phyloP scores from a whole-genome alignment of 2,113 vertebrate species.

The Zosterops hypoxanthus region DNA sequence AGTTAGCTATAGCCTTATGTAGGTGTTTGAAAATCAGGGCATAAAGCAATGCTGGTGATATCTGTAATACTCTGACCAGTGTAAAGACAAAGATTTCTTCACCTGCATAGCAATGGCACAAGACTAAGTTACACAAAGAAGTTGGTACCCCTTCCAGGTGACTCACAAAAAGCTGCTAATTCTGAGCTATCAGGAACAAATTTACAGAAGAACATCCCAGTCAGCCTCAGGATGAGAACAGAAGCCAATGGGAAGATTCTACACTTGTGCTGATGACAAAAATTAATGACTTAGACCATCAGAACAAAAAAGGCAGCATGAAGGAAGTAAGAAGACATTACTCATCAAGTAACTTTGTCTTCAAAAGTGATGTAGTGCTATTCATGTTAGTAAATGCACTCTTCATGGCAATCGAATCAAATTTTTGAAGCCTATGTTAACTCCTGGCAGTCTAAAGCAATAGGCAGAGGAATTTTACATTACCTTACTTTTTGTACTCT shows the following conservation, averaged over 20 bases:
- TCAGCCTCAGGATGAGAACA: neutral
- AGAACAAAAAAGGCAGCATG: neutral
- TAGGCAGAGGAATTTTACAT: neutral
- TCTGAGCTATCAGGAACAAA: neutral
- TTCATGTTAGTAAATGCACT: neutral
- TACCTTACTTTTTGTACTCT: neutral
- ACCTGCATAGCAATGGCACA: neutral
- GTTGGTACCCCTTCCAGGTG: neutral
- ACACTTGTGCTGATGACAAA: neutral
- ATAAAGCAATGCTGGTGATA: neutral
- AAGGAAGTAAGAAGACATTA: neutral
- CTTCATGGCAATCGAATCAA: neutral
- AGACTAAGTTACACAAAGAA: neutral
- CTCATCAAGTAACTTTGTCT: neutral
- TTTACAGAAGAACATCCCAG: neutral
- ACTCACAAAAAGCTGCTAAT: neutral
- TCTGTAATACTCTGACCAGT: neutral
- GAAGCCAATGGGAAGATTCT: neutral
- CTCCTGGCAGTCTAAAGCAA: neutral
- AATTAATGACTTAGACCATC: neutral
- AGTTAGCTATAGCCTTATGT: neutral
- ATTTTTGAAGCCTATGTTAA: neutral
- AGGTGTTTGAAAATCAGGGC: neutral
- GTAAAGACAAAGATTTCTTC: neutral
- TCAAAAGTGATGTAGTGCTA: neutral